Conservation (phyloP, 2,888 invertebrate species). For the Hololepta plana region DNA sequence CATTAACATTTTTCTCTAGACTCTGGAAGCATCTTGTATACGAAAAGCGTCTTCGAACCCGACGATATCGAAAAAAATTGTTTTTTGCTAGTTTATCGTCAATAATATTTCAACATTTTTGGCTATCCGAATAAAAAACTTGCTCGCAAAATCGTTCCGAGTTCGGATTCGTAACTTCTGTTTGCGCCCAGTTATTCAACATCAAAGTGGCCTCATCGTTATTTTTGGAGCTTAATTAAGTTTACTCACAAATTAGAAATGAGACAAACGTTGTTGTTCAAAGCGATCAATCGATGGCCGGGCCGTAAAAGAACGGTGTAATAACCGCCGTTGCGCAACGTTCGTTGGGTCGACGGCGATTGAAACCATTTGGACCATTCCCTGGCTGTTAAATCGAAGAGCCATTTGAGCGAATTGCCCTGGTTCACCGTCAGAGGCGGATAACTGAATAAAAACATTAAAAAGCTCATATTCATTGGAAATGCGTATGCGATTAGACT, state of each 20-base stretch:
- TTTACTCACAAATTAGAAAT: constrained; percentile 41
- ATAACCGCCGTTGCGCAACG: constrained; percentile 48
- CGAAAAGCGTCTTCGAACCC: too few relatives aligned
- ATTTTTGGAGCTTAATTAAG: too few relatives aligned
- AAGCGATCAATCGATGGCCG: constrained; percentile 50
- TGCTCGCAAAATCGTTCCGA: too few relatives aligned
- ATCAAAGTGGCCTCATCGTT: too few relatives aligned
- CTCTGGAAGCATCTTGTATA: too few relatives aligned
- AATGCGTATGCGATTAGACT: constrained; percentile 5
- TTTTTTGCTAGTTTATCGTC: too few relatives aligned
- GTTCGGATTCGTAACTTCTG: too few relatives aligned
- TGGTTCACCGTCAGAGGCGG: constrained; percentile 10
- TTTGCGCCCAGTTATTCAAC: too few relatives aligned
- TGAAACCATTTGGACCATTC: constrained; percentile 48
- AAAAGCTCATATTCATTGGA: not conserved
- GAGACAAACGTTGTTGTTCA: constrained; percentile 66
- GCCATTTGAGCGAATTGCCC: constrained; percentile 38
- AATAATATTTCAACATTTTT: too few relatives aligned
- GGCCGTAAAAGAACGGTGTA: constrained; percentile 45
- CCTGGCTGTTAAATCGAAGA: constrained; percentile 49
- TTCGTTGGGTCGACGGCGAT: constrained; percentile 33
- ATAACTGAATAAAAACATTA: constrained; percentile 14
- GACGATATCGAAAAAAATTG: too few relatives aligned
- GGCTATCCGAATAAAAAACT: too few relatives aligned
- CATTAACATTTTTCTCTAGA: too few relatives aligned